Evolutionary conservation across 1,140 invertebrate species (phyloP).

Genomic region (Eueides isabella): DNA sequence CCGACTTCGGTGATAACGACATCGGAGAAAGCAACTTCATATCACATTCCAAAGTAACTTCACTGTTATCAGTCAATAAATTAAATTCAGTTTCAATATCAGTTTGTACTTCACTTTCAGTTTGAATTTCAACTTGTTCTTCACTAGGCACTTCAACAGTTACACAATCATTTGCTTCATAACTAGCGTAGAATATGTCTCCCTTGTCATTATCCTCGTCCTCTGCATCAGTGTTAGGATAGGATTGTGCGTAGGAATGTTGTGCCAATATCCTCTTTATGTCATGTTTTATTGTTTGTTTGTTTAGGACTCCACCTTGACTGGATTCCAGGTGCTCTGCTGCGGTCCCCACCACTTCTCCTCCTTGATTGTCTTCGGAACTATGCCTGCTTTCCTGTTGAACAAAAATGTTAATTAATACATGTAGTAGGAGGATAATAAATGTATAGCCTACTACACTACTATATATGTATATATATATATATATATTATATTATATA

Average conservation of each 20-base stretch:
- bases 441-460: no score
- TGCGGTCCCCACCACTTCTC: slow-evolving; percentile 90
- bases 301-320: slow-evolving; percentile 82
- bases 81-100: slow-evolving; percentile 73
- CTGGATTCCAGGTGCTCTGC: slow-evolving; percentile 90
- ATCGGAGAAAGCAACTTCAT: slow-evolving; percentile 76
- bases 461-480: no score
- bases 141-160: slow-evolving; percentile 87
- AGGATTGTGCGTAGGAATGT: slow-evolving; percentile 82
- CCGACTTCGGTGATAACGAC: slow-evolving; percentile 72
- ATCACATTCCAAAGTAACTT: slow-evolving; percentile 72
- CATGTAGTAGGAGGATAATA: no score
- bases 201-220: slow-evolving; percentile 78
- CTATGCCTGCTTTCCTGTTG: slow-evolving; percentile 60
- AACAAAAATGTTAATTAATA: slow-evolving; percentile 26
- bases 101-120: slow-evolving; percentile 77
- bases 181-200: slow-evolving; percentile 86
- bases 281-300: slow-evolving; percentile 72
- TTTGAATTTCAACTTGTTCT: slow-evolving; percentile 80
- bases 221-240: slow-evolving; percentile 61
- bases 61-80: slow-evolving; percentile 63
- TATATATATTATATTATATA: no score
- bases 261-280: slow-evolving; percentile 79
- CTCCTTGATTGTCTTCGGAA: slow-evolving; percentile 66
- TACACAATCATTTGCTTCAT: slow-evolving; percentile 87